Evolutionary conservation across 2,888 invertebrate species (phyloP).

Genomic region (Hylaea fasciaria): DNA sequence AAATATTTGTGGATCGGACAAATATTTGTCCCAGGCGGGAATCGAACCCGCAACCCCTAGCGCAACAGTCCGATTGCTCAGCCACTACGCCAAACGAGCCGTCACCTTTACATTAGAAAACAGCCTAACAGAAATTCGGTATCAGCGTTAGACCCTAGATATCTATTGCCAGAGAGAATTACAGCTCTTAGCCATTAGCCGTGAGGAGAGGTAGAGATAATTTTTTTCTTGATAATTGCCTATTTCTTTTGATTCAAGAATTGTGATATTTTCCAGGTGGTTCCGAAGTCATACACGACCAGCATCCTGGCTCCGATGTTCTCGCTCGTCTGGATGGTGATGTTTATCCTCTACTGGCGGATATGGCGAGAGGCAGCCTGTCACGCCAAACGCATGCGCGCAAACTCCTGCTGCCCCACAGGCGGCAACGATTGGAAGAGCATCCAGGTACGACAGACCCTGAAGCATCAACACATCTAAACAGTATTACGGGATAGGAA

Average conservation of each 20-base stretch:
- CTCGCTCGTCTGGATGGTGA: slow-evolving; percentile 89
- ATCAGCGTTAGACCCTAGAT: too few relatives aligned
- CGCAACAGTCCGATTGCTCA: too few relatives aligned
- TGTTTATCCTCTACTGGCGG: slow-evolving; percentile 90
- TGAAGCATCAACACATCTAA: not conserved
- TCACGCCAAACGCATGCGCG: slow-evolving; percentile 88
- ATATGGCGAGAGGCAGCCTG: slow-evolving; percentile 91
- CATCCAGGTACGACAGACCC: slow-evolving; percentile 85
- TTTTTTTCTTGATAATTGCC: too few relatives aligned
- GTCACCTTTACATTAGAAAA: too few relatives aligned
- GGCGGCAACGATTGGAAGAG: slow-evolving; percentile 89
- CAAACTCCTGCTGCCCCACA: slow-evolving; percentile 84
- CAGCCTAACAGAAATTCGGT: too few relatives aligned
- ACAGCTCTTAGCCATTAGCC: too few relatives aligned
- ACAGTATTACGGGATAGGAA: not conserved
- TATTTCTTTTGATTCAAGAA: not conserved
- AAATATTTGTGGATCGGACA: too few relatives aligned
- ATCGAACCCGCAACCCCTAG: too few relatives aligned
- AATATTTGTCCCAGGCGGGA: too few relatives aligned
- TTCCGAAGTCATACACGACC: slow-evolving; percentile 80
- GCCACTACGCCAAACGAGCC: too few relatives aligned
- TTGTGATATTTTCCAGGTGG: slow-evolving; percentile 65
- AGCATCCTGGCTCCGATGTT: slow-evolving; percentile 89
- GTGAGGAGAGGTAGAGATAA: too few relatives aligned
- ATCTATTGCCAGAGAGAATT: too few relatives aligned